Conservation (phyloP, 2,113 vertebrate genomes). For the Istiophorus platypterus region DNA sequence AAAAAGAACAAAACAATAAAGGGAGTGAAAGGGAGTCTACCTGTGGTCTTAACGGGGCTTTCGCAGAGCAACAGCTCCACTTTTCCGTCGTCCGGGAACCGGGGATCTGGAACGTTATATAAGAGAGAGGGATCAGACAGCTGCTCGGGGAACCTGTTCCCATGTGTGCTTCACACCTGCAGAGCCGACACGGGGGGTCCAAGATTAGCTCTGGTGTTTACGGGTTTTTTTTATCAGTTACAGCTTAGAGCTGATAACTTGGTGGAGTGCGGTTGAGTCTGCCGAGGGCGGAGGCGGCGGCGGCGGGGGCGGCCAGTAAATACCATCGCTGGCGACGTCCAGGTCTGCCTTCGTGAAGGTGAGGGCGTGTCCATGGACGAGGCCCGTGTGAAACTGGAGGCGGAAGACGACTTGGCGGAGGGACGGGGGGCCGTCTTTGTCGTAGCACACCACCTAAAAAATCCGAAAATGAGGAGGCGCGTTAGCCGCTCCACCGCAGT, state of each 20-base stretch:
- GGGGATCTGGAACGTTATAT: constrained; percentile 84
- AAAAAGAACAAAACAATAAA: too few species aligned
- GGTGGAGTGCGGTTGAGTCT: not conserved
- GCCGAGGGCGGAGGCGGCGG: constrained; percentile 8
- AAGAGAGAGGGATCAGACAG: constrained; percentile 36
- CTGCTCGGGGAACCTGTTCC: constrained; percentile 15
- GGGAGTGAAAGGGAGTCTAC: constrained; percentile 66
- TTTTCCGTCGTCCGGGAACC: constrained; percentile 90
- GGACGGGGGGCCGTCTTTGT: constrained; percentile 83
- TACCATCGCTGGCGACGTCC: constrained; percentile 87
- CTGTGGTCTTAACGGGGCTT: constrained; percentile 88
- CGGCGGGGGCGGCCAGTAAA: constrained; percentile 41
- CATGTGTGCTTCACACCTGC: constrained; percentile 52
- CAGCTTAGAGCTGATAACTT: constrained; percentile 36
- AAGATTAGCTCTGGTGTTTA: constrained; percentile 55
- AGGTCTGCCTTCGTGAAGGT: constrained; percentile 91
- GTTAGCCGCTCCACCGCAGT: too few species aligned
- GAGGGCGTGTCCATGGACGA: constrained; percentile 83
- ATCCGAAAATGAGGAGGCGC: constrained; percentile 12
- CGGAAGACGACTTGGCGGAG: constrained; percentile 89
- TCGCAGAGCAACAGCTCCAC: constrained; percentile 93
- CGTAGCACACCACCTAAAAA: constrained; percentile 90
- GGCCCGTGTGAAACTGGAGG: constrained; percentile 93
- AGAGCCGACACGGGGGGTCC: constrained; percentile 19
- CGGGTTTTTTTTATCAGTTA: constrained; percentile 69